phyloP scores from a whole-genome alignment of 2,113 vertebrate species.

The Vidua macroura region DNA sequence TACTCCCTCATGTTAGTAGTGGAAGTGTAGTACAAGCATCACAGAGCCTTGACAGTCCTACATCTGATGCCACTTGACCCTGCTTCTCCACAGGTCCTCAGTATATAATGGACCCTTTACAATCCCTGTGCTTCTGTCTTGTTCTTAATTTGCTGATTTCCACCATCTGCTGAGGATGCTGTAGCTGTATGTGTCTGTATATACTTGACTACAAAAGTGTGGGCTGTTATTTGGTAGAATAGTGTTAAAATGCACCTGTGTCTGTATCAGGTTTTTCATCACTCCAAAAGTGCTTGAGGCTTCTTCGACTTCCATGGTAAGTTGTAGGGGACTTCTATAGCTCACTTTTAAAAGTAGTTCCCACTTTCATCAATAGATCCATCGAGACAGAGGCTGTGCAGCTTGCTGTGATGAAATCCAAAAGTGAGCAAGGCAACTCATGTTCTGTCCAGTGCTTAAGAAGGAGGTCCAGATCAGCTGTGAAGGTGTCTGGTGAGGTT shows the following conservation, averaged over 20 bases:
- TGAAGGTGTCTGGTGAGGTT: not conserved
- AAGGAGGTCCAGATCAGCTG: not conserved
- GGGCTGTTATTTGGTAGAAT: not conserved
- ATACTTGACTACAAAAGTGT: not conserved
- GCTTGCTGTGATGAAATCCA: not conserved
- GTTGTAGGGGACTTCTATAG: fast-evolving
- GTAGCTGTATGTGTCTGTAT: not conserved
- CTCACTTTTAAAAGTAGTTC: not conserved
- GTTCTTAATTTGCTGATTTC: not conserved
- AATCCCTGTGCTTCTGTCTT: not conserved
- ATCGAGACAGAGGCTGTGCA: not conserved
- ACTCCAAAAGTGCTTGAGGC: not conserved
- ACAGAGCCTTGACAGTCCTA: not conserved
- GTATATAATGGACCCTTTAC: not conserved
- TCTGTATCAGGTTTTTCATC: not conserved
- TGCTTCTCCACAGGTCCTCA: not conserved
- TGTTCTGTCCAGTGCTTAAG: not conserved
- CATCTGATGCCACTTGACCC: not conserved
- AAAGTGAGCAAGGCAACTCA: fast-evolving
- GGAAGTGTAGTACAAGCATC: not conserved
- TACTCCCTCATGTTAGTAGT: not conserved
- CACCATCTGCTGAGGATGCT: not conserved
- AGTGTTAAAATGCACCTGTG: not conserved
- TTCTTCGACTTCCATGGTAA: not conserved
- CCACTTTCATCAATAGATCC: not conserved